A percentile compares a stretch with the other conserved stretches of the same genome.
Conservation (phyloP, 2,888 invertebrate species). For the Hetaerina titia region DNA sequence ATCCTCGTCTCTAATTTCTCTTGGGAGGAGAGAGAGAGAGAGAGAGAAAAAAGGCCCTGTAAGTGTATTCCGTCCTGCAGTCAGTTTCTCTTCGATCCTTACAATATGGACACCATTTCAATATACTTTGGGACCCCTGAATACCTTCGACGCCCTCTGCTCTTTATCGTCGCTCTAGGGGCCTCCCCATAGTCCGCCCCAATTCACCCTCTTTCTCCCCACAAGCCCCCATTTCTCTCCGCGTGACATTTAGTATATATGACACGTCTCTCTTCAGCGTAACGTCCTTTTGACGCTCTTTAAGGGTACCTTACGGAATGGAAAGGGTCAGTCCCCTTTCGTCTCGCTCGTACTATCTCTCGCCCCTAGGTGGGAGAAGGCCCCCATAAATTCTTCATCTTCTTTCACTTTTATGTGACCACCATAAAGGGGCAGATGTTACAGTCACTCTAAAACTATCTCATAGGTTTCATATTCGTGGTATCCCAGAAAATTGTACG, state of each 20-base stretch:
- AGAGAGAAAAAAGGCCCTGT: background rate
- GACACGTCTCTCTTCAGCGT: background rate
- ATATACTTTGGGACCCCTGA: background rate
- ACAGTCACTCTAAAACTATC: conserved; percentile 6
- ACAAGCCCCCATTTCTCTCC: background rate
- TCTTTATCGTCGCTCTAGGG: background rate
- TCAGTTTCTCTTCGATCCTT: background rate
- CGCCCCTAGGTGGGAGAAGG: background rate
- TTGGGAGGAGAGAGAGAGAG: background rate
- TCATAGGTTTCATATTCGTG: background rate
- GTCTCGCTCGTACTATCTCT: background rate
- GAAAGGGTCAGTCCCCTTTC: background rate
- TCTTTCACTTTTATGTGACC: conserved; percentile 1
- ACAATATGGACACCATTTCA: background rate
- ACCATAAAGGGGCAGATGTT: background rate
- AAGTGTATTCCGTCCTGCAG: background rate
- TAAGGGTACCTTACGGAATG: background rate
- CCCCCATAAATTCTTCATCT: background rate
- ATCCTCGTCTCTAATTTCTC: background rate
- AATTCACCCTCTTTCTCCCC: background rate
- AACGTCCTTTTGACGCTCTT: background rate
- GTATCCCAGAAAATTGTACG: background rate
- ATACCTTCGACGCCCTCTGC: background rate
- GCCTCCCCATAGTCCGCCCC: background rate
- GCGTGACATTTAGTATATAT: background rate